phyloP scores from a whole-genome alignment of 2,888 invertebrate species.

The Cephus pygmeus region DNA sequence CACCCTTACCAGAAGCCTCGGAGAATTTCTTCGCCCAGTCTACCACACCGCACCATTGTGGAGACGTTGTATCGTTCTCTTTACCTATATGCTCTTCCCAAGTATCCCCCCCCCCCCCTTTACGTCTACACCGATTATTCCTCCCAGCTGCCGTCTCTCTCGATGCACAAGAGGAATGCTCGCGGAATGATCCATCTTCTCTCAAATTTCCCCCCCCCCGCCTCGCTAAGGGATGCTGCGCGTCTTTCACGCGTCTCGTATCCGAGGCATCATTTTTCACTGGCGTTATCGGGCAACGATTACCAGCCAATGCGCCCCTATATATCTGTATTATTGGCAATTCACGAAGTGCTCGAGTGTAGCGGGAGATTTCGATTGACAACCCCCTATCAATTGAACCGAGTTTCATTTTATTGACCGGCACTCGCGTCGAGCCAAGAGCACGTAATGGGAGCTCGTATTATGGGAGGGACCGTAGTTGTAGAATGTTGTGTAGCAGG shows the following conservation, averaged over 20 bases:
- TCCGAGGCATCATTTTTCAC: not conserved
- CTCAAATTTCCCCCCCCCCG: not conserved
- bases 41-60: not conserved
- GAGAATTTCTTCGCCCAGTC: not conserved
- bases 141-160: not conserved
- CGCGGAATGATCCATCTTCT: not conserved
- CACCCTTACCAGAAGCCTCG: not conserved
- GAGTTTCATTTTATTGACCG: not conserved
- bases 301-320: not conserved
- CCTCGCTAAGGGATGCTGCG: not conserved
- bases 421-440: not conserved
- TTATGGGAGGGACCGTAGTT: not conserved
- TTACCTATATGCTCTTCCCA: not conserved
- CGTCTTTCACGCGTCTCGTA: not conserved
- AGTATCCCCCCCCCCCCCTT: not conserved
- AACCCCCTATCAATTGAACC: not conserved
- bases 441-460: not conserved
- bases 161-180: not conserved
- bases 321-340: not conserved
- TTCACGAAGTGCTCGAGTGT: not conserved
- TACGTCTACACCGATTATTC: not conserved
- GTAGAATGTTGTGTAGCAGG: too few species aligned
- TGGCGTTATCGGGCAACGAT: not conserved
- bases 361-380: not conserved
- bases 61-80: not conserved